Percentiles rank a stretch among this genome's conserved stretches.
phyloP scores from a whole-genome alignment of 2,888 invertebrate species.

The Anorthoa munda region DNA sequence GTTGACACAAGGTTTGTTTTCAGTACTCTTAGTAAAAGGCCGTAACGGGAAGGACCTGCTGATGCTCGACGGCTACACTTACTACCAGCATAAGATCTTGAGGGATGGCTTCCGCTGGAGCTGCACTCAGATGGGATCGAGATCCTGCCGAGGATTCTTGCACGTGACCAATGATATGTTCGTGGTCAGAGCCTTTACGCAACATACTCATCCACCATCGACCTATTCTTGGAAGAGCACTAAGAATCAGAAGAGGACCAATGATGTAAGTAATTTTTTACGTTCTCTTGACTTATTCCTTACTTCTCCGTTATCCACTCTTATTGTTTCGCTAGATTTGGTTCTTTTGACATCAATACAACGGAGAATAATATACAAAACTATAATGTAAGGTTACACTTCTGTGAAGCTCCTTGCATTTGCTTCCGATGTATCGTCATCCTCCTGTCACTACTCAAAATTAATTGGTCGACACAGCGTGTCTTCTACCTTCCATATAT shows the following conservation, averaged over 20 bases:
- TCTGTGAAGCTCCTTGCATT: not conserved
- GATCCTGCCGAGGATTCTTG: slow-evolving; percentile 86
- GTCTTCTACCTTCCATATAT: too few species aligned
- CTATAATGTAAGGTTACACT: not conserved
- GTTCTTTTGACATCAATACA: not conserved
- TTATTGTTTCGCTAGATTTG: not conserved
- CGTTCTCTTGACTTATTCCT: not conserved
- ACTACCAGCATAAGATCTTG: slow-evolving; percentile 86
- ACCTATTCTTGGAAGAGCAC: slow-evolving; percentile 80
- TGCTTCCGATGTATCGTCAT: too few species aligned
- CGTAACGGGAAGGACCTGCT: slow-evolving; percentile 85
- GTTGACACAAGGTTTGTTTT: slow-evolving; percentile 69
- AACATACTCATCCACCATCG: slow-evolving; percentile 86
- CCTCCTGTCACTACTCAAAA: too few species aligned
- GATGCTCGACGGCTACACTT: slow-evolving; percentile 87
- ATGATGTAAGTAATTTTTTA: slow-evolving; percentile 61
- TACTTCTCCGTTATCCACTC: not conserved
- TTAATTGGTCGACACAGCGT: too few species aligned
- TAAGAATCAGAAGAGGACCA: slow-evolving; percentile 68
- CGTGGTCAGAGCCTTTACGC: slow-evolving; percentile 83
- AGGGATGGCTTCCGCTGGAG: slow-evolving; percentile 88
- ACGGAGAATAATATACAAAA: not conserved
- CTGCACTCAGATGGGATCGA: slow-evolving; percentile 88
- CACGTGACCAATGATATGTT: slow-evolving; percentile 85
- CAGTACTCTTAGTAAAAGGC: slow-evolving; percentile 87